Evolutionary conservation across 2,113 vertebrate species (phyloP).

Genomic region (Cyanoderma ruficeps): DNA sequence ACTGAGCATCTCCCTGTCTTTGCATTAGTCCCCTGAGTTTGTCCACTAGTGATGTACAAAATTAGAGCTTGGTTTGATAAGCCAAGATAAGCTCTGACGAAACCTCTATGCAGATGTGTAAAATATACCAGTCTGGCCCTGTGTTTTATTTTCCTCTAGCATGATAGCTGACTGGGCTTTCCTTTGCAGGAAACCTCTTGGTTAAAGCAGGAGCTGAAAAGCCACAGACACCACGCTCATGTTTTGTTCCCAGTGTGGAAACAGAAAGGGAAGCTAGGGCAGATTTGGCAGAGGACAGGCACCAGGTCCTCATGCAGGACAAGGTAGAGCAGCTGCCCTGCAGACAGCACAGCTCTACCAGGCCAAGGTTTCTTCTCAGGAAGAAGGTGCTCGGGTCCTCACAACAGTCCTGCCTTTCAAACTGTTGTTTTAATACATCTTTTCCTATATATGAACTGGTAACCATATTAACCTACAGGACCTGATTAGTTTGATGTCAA

Average conservation of each 20-base stretch:
- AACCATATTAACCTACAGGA: background rate
- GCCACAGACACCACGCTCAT: background rate
- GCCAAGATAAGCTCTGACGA: background rate
- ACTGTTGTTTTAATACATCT: background rate
- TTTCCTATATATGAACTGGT: background rate
- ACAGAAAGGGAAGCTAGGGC: background rate
- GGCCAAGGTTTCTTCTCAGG: background rate
- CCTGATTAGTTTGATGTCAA: background rate
- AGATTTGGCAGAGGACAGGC: background rate
- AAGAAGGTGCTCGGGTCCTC: background rate
- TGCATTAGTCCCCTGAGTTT: background rate
- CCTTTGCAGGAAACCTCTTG: constrained; percentile 3
- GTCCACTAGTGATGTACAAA: background rate
- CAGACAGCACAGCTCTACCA: accelerated
- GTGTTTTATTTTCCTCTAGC: background rate
- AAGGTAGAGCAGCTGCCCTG: background rate
- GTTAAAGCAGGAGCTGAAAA: background rate
- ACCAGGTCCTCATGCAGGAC: background rate
- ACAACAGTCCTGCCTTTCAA: background rate
- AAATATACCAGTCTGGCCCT: background rate
- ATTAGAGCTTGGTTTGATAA: background rate
- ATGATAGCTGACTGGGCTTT: background rate
- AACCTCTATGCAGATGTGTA: background rate
- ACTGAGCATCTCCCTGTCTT: background rate
- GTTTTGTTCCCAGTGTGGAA: background rate